Evolutionary conservation across 2,113 vertebrate species (phyloP), one percentile per base, ranked within the genome.

Genomic region (Pollimyrus isidori): DNA sequence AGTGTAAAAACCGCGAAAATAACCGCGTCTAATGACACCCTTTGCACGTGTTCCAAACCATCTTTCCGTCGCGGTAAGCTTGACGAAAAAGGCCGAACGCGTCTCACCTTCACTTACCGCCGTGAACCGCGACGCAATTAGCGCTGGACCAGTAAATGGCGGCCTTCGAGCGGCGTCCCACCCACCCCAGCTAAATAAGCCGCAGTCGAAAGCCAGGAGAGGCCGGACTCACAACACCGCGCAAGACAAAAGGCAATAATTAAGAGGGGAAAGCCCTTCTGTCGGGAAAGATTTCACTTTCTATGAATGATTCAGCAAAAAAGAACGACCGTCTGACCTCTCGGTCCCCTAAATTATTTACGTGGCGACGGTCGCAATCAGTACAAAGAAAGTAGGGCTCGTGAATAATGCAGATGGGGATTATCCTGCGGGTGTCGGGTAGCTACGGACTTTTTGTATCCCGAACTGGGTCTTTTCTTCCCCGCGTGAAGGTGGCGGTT

Each of bases 171-270:
- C 17, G 7, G 39, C 92, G 52, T 92, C 93, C 76, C 91, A 91
- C 80, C 90, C 48, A 46, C 92, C 80, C 90, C 48, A 46, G 93
- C 92, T 30, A 92, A 92, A 91, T 90, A 88, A 58, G 93, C 94
- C 92, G 92, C 88, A 87, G 62, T 91, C 87, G 91, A 90, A 91
- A 90, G 91, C 92, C 93, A 91, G 89, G 88, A 95, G 95, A 95
- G 95, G 95, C 96, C 62, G 9, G 94, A 95, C 94, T 26, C 92
- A 95, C 94, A 92, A 89, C 87, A 91, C 91, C 86, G 30, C 86
- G 93, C 19, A 56, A 91, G 93, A 92, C 92, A 94, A 93, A 90
- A 87, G 84, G 89, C 69, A 91, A 90, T 95, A 95, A 96, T 95
- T 95, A 93, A 92, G 89, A 89, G 80, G 91, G 92, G 88, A 92